Evolutionary conservation across 2,113 vertebrate species (phyloP), one percentile per base, ranked within the genome.

Genomic region (Leptobrachium ailaonicum): DNA sequence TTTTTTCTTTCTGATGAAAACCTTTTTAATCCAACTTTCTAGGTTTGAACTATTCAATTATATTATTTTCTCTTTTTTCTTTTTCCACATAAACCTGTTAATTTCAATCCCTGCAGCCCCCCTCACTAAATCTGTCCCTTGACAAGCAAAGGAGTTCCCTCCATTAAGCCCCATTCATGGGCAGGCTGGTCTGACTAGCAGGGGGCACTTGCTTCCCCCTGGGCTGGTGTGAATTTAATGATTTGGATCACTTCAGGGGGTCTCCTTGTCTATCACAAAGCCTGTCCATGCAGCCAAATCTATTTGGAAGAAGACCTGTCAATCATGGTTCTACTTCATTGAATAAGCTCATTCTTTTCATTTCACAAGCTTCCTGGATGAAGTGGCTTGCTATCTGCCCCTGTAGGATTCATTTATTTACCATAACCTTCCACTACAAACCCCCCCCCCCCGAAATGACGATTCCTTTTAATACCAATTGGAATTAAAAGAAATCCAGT

Each of bases 141-240:
- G 56, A 60, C 56, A 60, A 60, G 56, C 56, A 60, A 60, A 60
- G 9, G 56, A 60, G 56, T 11, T 12, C 13, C 56, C 11, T 60
- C 56, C 56, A 60, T 60, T 60, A 60, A 60, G 56, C 56, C 56
- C 56, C 56, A 60, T 60, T 60, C 56, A 60, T 13, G 56, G 13
- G 13, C 13, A 12, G 56, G 56, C 56, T 60, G 56, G 56, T 60
- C 56, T 60, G 56, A 14, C 56, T 60, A 11, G 56, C 13, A 60
- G 56, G 56, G 56, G 56, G 56, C 13, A 60, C 9, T 60, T 60
- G 56, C 56, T 8, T 32, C 47, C 56, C 56, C 56, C 56, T 60
- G 56, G 56, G 13, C 56, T 60, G 56, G 56, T 60, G 56, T 60
- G 56, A 60, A 60, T 60, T 60, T 60, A 60, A 60, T 60, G 56